Percentiles rank a stretch among this genome's conserved stretches.
phyloP scores from a whole-genome alignment of 2,888 invertebrate genomes.

The Drosophila paracracens region DNA sequence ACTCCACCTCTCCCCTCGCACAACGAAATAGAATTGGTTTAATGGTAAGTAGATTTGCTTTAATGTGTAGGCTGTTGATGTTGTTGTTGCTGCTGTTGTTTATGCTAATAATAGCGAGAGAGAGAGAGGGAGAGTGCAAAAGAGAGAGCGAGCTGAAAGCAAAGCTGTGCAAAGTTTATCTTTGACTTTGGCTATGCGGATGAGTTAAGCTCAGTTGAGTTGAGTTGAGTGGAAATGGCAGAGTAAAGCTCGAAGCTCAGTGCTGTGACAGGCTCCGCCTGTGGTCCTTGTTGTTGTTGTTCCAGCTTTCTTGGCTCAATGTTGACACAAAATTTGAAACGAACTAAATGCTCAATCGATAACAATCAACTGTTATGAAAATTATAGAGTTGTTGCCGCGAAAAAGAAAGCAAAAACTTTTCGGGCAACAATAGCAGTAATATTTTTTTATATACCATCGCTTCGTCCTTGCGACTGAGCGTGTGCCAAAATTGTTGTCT shows the following conservation, averaged over 20 bases:
- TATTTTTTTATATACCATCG: background rate
- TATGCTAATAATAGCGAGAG: constrained; percentile 37
- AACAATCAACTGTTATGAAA: background rate
- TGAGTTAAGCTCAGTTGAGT: constrained; percentile 50
- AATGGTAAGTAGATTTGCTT: constrained; percentile 73
- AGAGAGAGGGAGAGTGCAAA: background rate
- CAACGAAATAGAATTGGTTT: constrained; percentile 70
- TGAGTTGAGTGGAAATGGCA: constrained; percentile 37
- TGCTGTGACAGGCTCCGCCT: constrained; percentile 48
- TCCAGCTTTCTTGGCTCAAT: constrained; percentile 1
- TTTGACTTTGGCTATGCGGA: constrained; percentile 47
- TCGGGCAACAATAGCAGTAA: background rate
- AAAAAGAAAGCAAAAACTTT: background rate
- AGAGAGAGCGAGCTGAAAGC: constrained; percentile 9
- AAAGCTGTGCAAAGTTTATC: constrained; percentile 36
- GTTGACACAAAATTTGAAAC: constrained; percentile 1
- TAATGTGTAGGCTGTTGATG: constrained; percentile 47
- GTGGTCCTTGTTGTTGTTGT: constrained; percentile 5
- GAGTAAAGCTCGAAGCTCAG: constrained; percentile 58
- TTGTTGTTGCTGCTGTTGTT: constrained; percentile 33
- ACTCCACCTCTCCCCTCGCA: too few species aligned
- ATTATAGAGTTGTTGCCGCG: background rate
- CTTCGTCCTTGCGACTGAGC: background rate
- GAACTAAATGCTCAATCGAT: constrained; percentile 1
- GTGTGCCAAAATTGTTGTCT: background rate